These are phyloP conservation scores for Dendrocincla fuliginosa DNA, from an alignment of 2,797 vertebrate species.

Conservation along the genomic window DNA sequence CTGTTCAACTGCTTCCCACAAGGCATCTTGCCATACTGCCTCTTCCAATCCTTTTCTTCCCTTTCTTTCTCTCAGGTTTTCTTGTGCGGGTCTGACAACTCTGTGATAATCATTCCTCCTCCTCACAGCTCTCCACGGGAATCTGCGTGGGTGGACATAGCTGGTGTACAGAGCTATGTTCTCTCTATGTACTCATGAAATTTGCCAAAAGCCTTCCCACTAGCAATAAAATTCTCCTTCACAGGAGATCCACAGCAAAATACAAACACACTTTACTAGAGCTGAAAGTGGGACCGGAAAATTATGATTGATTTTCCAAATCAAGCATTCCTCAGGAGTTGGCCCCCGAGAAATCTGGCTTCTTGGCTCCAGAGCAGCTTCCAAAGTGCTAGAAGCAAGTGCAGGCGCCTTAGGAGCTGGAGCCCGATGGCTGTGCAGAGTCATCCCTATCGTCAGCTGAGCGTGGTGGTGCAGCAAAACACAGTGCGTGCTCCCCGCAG, in stretches of 20 bases:
- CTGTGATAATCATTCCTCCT: neutral
- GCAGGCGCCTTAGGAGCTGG: neutral
- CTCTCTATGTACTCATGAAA: neutral
- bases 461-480: neutral
- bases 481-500: neutral
- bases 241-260: neutral
- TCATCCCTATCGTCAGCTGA: neutral
- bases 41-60: neutral
- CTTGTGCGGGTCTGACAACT: neutral
- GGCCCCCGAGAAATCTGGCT: neutral
- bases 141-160: neutral
- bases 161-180: neutral
- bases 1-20: neutral
- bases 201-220: neutral
- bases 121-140: neutral
- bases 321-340: neutral
- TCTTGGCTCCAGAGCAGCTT: neutral
- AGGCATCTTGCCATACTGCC: neutral
- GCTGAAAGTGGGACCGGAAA: neutral
- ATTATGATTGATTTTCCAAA: neutral
- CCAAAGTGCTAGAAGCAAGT: neutral
- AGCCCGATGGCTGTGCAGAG: accelerated
- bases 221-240: neutral
- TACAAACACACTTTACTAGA: neutral
- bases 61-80: neutral